Evolutionary conservation across 2,797 vertebrate species (phyloP).

Genomic region (Bradypodion pumilum): DNA sequence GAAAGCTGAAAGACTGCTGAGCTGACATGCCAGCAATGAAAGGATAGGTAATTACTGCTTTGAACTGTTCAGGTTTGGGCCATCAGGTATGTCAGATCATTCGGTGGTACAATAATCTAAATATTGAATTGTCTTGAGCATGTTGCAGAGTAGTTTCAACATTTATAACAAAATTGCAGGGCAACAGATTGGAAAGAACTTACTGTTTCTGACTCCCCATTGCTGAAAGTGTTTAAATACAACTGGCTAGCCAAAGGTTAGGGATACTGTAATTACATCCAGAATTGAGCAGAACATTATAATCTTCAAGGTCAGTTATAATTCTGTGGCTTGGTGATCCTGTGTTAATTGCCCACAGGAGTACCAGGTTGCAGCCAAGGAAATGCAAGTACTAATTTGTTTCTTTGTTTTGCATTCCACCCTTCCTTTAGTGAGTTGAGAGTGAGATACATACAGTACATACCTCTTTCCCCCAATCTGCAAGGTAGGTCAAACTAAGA

Average conservation of each 20-base stretch:
- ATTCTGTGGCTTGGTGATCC: background rate
- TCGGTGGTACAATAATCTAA: background rate
- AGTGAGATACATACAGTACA: too few species aligned
- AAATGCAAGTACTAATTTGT: too few species aligned
- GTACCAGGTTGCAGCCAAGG: background rate
- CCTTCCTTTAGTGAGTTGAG: too few species aligned
- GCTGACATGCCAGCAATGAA: background rate
- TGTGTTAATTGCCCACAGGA: background rate
- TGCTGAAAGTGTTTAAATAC: background rate
- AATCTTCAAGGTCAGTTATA: background rate
- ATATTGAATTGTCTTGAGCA: background rate
- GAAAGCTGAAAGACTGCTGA: slow-evolving; percentile 5
- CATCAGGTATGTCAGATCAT: background rate
- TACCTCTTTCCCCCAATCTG: too few species aligned
- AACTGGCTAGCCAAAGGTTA: background rate
- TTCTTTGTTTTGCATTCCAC: too few species aligned
- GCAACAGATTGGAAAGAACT: background rate
- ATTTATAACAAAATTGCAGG: too few species aligned
- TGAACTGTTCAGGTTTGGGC: slow-evolving; percentile 11
- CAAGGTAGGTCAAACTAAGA: too few species aligned
- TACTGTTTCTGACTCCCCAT: background rate
- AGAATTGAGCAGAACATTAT: background rate
- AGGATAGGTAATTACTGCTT: background rate
- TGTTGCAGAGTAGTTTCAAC: background rate
- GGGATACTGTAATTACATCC: background rate